phyloP scores from a whole-genome alignment of 2,888 invertebrate genomes.

The Amblyjoppa fuscipennis region DNA sequence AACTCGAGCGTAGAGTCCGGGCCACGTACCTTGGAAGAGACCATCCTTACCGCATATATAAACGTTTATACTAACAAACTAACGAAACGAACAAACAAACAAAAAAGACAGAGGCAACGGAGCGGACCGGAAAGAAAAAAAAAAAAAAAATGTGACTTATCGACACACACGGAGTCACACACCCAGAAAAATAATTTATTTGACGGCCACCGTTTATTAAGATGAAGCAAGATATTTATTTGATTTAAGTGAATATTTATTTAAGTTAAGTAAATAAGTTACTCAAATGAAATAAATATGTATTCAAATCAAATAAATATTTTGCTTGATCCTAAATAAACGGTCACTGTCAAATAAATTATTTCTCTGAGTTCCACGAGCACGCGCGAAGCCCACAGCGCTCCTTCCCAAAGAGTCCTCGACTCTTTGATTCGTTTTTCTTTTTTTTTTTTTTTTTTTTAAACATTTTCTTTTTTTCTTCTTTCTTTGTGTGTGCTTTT shows the following conservation, averaged over 20 bases:
- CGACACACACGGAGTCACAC: not conserved
- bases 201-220: too few relatives aligned
- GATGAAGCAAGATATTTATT: too few relatives aligned
- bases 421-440: not conserved
- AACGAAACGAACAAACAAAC: constrained; percentile 6
- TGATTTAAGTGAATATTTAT: too few relatives aligned
- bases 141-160: constrained; percentile 42
- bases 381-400: constrained; percentile 11
- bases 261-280: too few relatives aligned
- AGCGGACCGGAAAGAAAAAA: constrained; percentile 23
- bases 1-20: constrained; percentile 30
- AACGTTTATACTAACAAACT: constrained; percentile 47
- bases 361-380: constrained; percentile 9
- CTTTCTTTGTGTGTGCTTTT: constrained; percentile 21
- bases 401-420: constrained; percentile 8
- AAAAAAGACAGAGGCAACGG: constrained; percentile 17
- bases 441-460: not conserved
- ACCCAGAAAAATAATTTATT: too few relatives aligned
- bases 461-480: not conserved
- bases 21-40: constrained; percentile 32
- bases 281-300: too few relatives aligned
- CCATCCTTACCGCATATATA: constrained; percentile 31
- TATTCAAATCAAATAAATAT: too few relatives aligned
- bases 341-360: too few relatives aligned
- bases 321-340: too few relatives aligned